phyloP scores from a whole-genome alignment of 2,113 vertebrate species.

The Pyxicephalus adspersus region DNA sequence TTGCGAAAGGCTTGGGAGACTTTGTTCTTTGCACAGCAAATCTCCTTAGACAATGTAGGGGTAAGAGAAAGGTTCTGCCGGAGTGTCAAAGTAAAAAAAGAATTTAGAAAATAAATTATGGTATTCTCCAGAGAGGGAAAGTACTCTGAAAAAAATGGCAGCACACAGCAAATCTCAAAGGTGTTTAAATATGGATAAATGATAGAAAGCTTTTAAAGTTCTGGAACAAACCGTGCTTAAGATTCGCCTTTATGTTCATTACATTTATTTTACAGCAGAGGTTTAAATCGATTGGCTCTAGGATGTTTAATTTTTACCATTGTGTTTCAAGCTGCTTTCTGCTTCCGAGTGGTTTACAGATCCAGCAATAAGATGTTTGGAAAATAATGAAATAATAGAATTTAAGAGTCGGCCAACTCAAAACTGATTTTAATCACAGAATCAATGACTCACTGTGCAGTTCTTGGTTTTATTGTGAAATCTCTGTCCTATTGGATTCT shows the following conservation, averaged over 20 bases:
- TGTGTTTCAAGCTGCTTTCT: not conserved
- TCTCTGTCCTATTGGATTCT: too few relatives aligned
- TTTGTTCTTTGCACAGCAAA: slow-evolving; percentile 64
- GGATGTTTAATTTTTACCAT: slow-evolving; percentile 5
- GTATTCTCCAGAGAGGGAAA: slow-evolving; percentile 32
- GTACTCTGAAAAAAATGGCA: slow-evolving; percentile 33
- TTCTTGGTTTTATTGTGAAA: too few relatives aligned
- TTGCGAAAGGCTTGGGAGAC: slow-evolving; percentile 62
- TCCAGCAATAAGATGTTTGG: too few relatives aligned
- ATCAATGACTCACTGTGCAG: too few relatives aligned
- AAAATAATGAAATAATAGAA: too few relatives aligned
- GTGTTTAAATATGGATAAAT: slow-evolving; percentile 57
- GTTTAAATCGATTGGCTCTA: slow-evolving; percentile 29
- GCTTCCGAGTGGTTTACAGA: too few relatives aligned
- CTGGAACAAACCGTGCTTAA: slow-evolving; percentile 30
- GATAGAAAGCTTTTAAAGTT: slow-evolving; percentile 38
- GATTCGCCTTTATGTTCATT: slow-evolving; percentile 40
- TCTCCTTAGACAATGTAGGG: slow-evolving; percentile 54
- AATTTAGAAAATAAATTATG: slow-evolving; percentile 53
- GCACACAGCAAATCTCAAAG: slow-evolving; percentile 48
- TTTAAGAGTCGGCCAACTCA: too few relatives aligned
- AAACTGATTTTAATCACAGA: too few relatives aligned
- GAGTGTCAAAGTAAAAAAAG: slow-evolving; percentile 55
- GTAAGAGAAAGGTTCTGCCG: slow-evolving; percentile 46
- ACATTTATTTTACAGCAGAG: slow-evolving; percentile 32